A percentile compares a stretch with the other conserved stretches of the same genome.
phyloP scores from a whole-genome alignment of 2,797 vertebrate species.

The Channallabes apus region DNA sequence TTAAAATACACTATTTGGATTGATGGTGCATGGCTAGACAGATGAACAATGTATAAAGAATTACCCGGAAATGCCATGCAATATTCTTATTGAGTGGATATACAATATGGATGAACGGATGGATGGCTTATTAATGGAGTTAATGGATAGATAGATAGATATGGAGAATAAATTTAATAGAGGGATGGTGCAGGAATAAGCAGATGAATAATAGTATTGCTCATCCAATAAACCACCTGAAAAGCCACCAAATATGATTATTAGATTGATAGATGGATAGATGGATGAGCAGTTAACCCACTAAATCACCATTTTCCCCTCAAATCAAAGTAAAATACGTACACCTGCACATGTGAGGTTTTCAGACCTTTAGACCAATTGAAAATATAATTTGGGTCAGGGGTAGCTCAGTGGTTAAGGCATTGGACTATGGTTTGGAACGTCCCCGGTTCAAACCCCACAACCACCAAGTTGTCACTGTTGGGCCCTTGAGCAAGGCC shows the following conservation, averaged over 20 bases:
- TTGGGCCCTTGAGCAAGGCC: too few species aligned
- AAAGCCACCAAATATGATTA: not conserved
- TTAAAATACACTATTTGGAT: not conserved
- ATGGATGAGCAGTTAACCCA: too few species aligned
- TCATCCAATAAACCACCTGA: not conserved
- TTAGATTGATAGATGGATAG: not conserved
- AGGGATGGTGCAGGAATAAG: not conserved
- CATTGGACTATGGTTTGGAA: too few species aligned
- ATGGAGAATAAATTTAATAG: not conserved
- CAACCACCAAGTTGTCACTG: too few species aligned
- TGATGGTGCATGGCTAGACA: not conserved
- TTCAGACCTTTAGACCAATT: not conserved
- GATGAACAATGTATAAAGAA: not conserved
- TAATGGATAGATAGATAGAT: not conserved
- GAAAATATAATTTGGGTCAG: too few species aligned
- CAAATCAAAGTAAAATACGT: not conserved
- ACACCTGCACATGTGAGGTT: not conserved
- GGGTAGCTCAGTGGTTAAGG: too few species aligned
- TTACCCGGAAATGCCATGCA: not conserved
- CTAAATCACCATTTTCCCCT: not conserved
- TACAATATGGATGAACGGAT: too few species aligned
- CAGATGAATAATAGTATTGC: not conserved
- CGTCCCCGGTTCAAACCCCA: too few species aligned
- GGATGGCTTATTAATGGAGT: not conserved
- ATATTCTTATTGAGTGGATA: too few species aligned